Percentiles rank a stretch among this genome's conserved stretches.
These are phyloP conservation scores for Holothuria scabra DNA, from an alignment of 53 echinoderm and acorn worm species.

Conservation along the genomic window DNA sequence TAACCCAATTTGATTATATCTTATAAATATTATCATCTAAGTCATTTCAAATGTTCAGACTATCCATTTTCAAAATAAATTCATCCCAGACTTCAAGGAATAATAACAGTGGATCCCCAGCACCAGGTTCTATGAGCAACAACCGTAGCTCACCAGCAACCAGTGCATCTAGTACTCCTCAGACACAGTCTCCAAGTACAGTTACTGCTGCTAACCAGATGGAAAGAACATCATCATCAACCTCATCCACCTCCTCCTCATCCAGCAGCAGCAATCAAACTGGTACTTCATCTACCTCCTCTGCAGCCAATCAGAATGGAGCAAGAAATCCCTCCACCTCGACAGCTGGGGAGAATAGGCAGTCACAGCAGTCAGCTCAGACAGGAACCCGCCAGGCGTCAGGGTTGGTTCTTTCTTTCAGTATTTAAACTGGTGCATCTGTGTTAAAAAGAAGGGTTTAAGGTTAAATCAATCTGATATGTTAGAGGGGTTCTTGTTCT, in stretches of 20 bases:
- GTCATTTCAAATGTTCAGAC: too few relatives aligned
- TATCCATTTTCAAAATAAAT: too few relatives aligned
- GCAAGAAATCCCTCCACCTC: constrained; percentile 26
- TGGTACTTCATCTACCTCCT: constrained; percentile 44
- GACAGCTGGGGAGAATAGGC: not conserved
- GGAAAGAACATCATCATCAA: constrained; percentile 13
- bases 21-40: too few relatives aligned
- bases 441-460: too few relatives aligned
- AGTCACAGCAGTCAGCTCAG: not conserved
- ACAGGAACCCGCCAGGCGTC: not conserved
- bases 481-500: too few relatives aligned
- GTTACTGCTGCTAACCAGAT: constrained; percentile 6
- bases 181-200: constrained; percentile 34
- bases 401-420: too few relatives aligned
- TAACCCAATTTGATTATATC: too few relatives aligned
- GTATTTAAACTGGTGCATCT: too few relatives aligned
- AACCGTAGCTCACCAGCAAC: constrained; percentile 3
- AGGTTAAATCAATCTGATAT: too few relatives aligned
- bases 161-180: constrained; percentile 28
- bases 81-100: too few relatives aligned
- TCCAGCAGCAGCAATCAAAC: constrained; percentile 19
- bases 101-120: too few relatives aligned
- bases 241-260: not conserved
- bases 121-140: not conserved
- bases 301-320: constrained; percentile 41